Evolutionary conservation across 2,888 invertebrate genomes (phyloP).

Genomic region (Craniophora ligustri): DNA sequence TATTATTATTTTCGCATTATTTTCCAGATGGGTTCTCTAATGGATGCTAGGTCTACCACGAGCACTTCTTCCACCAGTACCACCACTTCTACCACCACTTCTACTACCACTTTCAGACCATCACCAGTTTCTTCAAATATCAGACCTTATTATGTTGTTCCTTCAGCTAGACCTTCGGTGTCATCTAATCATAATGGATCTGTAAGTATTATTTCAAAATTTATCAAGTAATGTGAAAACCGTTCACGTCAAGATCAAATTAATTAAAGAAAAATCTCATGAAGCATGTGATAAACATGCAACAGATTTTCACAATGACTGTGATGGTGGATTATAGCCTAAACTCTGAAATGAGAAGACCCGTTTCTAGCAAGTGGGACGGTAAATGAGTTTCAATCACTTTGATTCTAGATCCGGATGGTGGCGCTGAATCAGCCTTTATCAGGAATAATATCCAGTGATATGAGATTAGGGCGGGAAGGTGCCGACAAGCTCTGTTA

Average conservation of each 20-base stretch:
- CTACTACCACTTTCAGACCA: slow-evolving; percentile 5
- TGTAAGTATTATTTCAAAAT: slow-evolving; percentile 21
- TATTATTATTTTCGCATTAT: neutral
- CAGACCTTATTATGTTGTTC: neutral
- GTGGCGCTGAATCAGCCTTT: slow-evolving; percentile 75
- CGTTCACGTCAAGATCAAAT: too few relatives aligned
- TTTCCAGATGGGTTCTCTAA: slow-evolving; percentile 32
- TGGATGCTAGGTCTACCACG: slow-evolving; percentile 1
- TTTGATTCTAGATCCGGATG: slow-evolving; percentile 70
- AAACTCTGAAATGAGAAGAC: too few relatives aligned
- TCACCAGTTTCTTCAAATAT: neutral
- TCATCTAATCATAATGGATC: neutral
- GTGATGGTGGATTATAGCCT: too few relatives aligned
- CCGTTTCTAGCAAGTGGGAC: too few relatives aligned
- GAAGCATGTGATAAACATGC: too few relatives aligned
- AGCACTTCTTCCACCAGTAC: too few relatives aligned
- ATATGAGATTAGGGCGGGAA: slow-evolving; percentile 53
- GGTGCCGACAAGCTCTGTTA: slow-evolving; percentile 70
- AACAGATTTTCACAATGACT: too few relatives aligned
- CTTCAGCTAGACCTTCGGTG: neutral
- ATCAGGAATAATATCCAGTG: slow-evolving; percentile 66
- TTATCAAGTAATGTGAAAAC: too few relatives aligned
- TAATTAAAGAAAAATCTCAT: too few relatives aligned
- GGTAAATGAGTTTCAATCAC: too few relatives aligned
- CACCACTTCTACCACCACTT: neutral